Evolutionary conservation across 2,888 invertebrate genomes (phyloP).

Genomic region (Camptogramma bilineatum): DNA sequence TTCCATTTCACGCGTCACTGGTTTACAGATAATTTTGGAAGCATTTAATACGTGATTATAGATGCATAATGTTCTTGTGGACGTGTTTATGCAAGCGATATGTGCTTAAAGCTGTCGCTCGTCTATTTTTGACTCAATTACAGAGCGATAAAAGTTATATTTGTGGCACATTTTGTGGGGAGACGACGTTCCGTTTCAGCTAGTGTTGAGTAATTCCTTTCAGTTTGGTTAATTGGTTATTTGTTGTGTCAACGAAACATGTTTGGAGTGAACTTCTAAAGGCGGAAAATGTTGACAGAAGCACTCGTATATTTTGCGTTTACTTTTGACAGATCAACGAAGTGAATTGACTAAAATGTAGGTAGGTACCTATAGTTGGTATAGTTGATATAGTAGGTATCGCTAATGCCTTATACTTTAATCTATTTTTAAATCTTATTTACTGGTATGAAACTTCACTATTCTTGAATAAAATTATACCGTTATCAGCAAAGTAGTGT

Average conservation of each 20-base stretch:
- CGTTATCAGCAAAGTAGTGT: too few relatives aligned
- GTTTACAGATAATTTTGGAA: slow-evolving; percentile 53
- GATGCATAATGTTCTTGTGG: slow-evolving; percentile 57
- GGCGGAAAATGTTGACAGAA: slow-evolving; percentile 3
- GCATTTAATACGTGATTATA: slow-evolving; percentile 63
- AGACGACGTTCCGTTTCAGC: slow-evolving; percentile 44
- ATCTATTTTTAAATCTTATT: too few relatives aligned
- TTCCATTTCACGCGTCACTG: slow-evolving; percentile 53
- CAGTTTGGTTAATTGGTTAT: slow-evolving; percentile 42
- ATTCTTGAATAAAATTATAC: too few relatives aligned
- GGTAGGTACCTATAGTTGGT: not conserved
- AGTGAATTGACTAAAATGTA: not conserved
- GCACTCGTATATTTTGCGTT: not conserved
- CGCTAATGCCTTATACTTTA: too few relatives aligned
- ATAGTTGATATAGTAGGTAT: too few relatives aligned
- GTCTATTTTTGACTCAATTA: slow-evolving; percentile 51
- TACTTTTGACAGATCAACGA: not conserved
- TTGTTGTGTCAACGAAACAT: slow-evolving; percentile 43
- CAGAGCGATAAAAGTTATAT: slow-evolving; percentile 45
- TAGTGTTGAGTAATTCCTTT: slow-evolving; percentile 53
- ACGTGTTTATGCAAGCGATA: slow-evolving; percentile 63
- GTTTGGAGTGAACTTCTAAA: slow-evolving; percentile 20
- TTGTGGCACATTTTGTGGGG: slow-evolving; percentile 29
- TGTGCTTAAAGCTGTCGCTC: slow-evolving; percentile 46
- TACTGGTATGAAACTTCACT: too few relatives aligned